Evolutionary conservation across 2,888 invertebrate species (phyloP), one percentile per base, ranked within the genome.

Genomic region (Ectemnius cavifrons): DNA sequence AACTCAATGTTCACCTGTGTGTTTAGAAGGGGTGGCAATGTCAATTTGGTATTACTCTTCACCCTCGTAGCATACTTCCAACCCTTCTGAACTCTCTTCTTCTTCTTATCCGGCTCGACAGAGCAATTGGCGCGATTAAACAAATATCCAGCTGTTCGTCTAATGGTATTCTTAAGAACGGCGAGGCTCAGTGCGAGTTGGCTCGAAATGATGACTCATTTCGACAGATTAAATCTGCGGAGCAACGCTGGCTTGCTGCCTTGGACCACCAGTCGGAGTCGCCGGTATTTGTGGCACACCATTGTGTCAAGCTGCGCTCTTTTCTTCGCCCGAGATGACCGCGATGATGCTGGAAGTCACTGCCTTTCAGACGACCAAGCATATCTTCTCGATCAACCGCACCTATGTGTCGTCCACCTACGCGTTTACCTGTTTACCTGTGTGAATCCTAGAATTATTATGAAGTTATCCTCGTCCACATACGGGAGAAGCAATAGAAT

Each of bases 181-280:
- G 27, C 62, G 73, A 69, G 67, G 67, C 67, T 58, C 70, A 64
- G 45, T 46, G 70, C 63, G 67, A 16, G 46, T 16, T 16, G 16
- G 52, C 52, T 16, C 65, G 71, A 75, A 77, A 74, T 66, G 71
- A 45, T 82, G 75, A 82, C 61, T 82, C 79, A 79, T 80, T 82
- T 79, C 71, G 73, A 67, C 79, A 80, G 80, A 82, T 82, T 75
- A 72, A 75, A 82, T 82, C 82, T 80, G 82, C 75, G 71, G 59
- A 73, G 59, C 60, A 68, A 66, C 66, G 74, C 70, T 75, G 80
- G 18, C 70, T 3, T 37, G 37, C 37, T 37, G 37, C 37, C 37
- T 4, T 37, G 37, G 37, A 37, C 37, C 37, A 37, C 37, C 37
- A 37, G 37, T 14, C 14, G 63, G 23, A 23, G 28, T 14, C 14